Conservation (phyloP, 2,888 invertebrate genomes). For the Limenitis camilla region DNA sequence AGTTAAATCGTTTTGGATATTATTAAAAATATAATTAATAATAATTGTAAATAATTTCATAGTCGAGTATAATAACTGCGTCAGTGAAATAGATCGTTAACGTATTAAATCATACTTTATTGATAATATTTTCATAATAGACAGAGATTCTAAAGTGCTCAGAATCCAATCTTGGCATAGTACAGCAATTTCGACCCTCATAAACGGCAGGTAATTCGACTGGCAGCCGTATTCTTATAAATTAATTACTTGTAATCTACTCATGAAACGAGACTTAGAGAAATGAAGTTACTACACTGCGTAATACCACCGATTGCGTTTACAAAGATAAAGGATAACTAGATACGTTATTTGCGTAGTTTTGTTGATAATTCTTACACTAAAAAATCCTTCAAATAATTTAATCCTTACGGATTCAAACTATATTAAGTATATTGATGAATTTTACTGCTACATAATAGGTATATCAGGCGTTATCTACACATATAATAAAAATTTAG, state of each 20-base stretch:
- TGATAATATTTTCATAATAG: no score
- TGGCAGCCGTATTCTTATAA: slow-evolving; percentile 71
- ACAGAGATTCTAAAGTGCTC: no score
- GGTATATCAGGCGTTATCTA: no score
- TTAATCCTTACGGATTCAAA: neutral
- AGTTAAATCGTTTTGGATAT: no score
- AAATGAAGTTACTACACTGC: slow-evolving; percentile 68
- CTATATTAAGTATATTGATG: no score
- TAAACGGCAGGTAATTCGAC: slow-evolving; percentile 49
- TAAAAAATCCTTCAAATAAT: neutral
- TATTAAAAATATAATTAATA: no score
- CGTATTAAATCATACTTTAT: no score
- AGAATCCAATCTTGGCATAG: slow-evolving; percentile 6
- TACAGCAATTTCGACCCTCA: slow-evolving; percentile 35
- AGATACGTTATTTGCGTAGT: slow-evolving; percentile 18
- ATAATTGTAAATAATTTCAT: no score
- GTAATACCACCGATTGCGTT: slow-evolving; percentile 30
- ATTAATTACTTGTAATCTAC: slow-evolving; percentile 75
- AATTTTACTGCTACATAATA: no score
- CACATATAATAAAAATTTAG: no score
- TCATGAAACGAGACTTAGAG: slow-evolving; percentile 69
- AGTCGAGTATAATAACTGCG: no score
- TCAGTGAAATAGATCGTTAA: no score
- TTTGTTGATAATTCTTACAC: neutral
- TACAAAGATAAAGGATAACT: slow-evolving; percentile 10